phyloP scores from a whole-genome alignment of 1,140 invertebrate genomes.

The Euglossa dilemma region DNA sequence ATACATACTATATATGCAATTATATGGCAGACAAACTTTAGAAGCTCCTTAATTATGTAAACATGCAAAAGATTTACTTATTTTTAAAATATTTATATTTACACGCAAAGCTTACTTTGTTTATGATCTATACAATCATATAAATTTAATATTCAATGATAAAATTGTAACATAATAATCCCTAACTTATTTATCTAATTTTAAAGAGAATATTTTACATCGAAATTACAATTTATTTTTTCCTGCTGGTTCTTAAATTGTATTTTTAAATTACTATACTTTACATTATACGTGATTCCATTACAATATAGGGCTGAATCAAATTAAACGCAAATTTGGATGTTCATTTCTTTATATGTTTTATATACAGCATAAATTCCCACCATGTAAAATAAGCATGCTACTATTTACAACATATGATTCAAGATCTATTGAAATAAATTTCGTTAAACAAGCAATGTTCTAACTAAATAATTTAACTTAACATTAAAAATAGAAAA shows the following conservation, averaged over 20 bases:
- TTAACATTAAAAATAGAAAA: conserved; percentile 59
- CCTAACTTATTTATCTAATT: conserved; percentile 78
- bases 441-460: conserved; percentile 64
- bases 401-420: conserved; percentile 77
- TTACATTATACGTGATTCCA: conserved; percentile 78
- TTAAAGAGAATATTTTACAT: conserved; percentile 82
- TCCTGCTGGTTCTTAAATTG: conserved; percentile 55
- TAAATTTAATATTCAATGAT: conserved; percentile 80
- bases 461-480: conserved; percentile 73
- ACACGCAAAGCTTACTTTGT: conserved; percentile 78
- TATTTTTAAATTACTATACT: conserved; percentile 72
- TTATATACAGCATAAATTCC: conserved; percentile 69
- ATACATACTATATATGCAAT: conserved; percentile 55
- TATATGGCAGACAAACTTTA: conserved; percentile 72
- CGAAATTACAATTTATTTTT: conserved; percentile 79
- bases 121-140: conserved; percentile 81
- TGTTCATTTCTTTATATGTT: conserved; percentile 64
- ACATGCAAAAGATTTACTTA: conserved; percentile 76
- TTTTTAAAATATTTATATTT: conserved; percentile 78
- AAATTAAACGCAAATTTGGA: conserved; percentile 70
- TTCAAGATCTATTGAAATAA: conserved; percentile 65
- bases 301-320: conserved; percentile 75
- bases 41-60: conserved; percentile 77
- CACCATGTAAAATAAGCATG: conserved; percentile 74
- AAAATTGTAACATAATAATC: conserved; percentile 81